These are phyloP conservation scores for Syncerus caffer DNA, from an alignment of 2,797 vertebrate genomes.

Conservation along the genomic window DNA sequence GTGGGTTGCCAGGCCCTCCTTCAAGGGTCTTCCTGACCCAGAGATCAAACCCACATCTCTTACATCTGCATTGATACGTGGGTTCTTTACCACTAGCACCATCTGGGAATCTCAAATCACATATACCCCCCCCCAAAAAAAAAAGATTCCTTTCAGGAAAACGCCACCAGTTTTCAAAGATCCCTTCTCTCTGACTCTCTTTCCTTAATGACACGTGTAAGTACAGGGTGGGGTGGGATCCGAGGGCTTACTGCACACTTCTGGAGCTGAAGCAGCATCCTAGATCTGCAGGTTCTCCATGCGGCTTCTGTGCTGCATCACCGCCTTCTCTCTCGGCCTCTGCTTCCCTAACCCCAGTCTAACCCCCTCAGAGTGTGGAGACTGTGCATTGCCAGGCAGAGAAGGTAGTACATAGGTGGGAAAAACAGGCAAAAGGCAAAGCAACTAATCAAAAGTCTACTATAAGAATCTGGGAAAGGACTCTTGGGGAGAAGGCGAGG, in stretches of 20 bases:
- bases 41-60: not conserved
- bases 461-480: not conserved
- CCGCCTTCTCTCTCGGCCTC: not conserved
- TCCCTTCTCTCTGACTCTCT: not conserved
- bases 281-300: not conserved
- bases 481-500: not conserved
- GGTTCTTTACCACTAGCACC: not conserved
- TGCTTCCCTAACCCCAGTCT: not conserved
- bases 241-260: not conserved
- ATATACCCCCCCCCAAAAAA: no score
- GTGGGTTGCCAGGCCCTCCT: not conserved
- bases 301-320: not conserved
- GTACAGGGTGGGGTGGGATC: accelerated
- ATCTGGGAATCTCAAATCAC: not conserved
- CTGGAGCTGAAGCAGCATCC: not conserved
- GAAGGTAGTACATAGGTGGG: not conserved
- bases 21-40: not conserved
- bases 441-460: not conserved
- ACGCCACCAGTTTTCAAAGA: not conserved
- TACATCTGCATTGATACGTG: not conserved
- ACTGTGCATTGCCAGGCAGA: not conserved
- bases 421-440: not conserved
- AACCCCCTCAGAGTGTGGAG: not conserved
- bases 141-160: not conserved
- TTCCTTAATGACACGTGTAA: not conserved